Base-by-base conservation (phyloP, 2,797 vertebrate genomes). In the Allochrocebus solatus region DNA sequence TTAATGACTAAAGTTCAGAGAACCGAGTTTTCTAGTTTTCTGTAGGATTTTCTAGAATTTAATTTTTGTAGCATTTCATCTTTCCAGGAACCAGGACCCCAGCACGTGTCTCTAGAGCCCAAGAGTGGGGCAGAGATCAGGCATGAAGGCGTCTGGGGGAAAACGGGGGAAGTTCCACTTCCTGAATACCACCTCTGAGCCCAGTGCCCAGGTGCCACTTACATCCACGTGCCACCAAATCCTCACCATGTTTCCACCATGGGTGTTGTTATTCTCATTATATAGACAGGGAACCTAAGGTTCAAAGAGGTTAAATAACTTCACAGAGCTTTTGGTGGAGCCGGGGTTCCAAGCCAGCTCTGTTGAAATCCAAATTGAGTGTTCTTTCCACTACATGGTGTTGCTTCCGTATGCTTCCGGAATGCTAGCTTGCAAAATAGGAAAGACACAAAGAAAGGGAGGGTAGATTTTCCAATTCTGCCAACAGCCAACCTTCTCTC, bases 41-140 rank as follows among this genome's bases (percentile, higher is more conserved):
- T 55, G 21, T 75, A 81, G 14, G 1, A 19, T 72, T 85, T 89
- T 76, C 22, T 57, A 81, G n/a, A 57, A 59, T 88, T 50, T 67
- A 48, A 17, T 91, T 84, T 91, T 84, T 59, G 16, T 43, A 43
- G 28, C 53, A 50, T n/a, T 82, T 80, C 55, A 22, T 88, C 46
- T 74, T 91, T 64, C 11, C 33, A 24, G 2, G 74, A 81, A 72
- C 16, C n/a, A 92, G 19, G 46, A 89, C 48, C 36, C 24, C 33
- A 85, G 36, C 24, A 16, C 1, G 5, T 50, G 14, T 53, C 12
- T n/a, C 11, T n/a, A 50, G 12, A 43, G 6, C 24, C 36, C 36
- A 46, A 93, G 36, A 55, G 4, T 21, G 8, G 70, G 46, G 4
- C 41, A 84, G n/a, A 70, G 57, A 59, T 70, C 33, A 41, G 12